A percentile compares a stretch with the other conserved stretches of the same genome.
Conservation (phyloP, 2,797 vertebrate genomes). For the Morelia viridis region DNA sequence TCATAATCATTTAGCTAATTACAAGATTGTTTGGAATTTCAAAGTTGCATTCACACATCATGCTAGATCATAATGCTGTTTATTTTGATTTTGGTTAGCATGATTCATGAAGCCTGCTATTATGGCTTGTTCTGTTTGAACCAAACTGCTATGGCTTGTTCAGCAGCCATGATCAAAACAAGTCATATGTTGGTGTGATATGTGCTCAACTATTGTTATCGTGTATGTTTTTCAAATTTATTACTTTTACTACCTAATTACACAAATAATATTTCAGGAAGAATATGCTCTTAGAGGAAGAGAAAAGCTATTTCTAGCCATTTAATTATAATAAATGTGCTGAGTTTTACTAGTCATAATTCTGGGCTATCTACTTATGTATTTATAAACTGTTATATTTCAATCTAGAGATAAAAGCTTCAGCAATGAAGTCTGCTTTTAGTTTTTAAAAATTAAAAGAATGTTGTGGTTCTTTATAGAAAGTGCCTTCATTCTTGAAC, state of each 20-base stretch:
- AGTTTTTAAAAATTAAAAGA: neutral
- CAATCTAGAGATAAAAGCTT: constrained; percentile 3
- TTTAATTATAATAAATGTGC: neutral
- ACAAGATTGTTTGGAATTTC: neutral
- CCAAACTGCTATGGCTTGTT: neutral
- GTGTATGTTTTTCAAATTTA: neutral
- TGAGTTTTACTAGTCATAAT: neutral
- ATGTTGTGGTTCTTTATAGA: neutral
- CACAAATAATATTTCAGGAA: neutral
- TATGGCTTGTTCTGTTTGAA: neutral
- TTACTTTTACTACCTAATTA: neutral
- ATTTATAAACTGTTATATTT: neutral
- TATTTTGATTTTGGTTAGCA: neutral
- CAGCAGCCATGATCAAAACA: neutral
- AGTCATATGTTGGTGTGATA: neutral
- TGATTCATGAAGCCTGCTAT: neutral
- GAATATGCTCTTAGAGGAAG: neutral
- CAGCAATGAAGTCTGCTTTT: neutral
- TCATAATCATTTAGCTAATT: neutral
- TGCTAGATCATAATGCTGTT: neutral
- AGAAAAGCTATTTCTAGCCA: neutral
- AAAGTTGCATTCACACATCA: neutral
- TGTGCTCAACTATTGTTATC: neutral
- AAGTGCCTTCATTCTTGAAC: neutral
- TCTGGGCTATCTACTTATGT: neutral